Conservation (phyloP, 2,797 vertebrate genomes). For the Labroides dimidiatus region DNA sequence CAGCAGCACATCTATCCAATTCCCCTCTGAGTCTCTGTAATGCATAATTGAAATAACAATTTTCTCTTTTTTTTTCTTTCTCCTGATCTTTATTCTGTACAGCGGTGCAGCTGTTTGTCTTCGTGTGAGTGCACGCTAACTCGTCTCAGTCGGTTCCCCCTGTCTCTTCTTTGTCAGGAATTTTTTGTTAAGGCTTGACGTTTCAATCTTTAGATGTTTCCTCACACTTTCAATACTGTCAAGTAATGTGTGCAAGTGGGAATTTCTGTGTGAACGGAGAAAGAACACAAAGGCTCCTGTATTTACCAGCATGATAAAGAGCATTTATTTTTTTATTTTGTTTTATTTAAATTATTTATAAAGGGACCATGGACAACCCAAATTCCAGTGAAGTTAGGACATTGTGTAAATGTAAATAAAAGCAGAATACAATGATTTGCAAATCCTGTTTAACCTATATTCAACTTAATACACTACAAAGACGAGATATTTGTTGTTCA, state of each 20-base stretch:
- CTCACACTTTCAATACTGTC: neutral
- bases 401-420: too few relatives aligned
- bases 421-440: too few relatives aligned
- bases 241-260: neutral
- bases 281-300: neutral
- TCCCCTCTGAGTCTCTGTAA: conserved; percentile 38
- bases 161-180: neutral
- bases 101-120: neutral
- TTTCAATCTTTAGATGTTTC: conserved; percentile 13
- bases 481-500: too few relatives aligned
- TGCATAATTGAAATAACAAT: conserved; percentile 57
- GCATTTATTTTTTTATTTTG: too few relatives aligned
- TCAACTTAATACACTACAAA: too few relatives aligned
- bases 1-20: conserved; percentile 29
- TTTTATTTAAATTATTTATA: too few relatives aligned
- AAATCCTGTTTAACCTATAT: too few relatives aligned
- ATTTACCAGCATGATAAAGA: neutral
- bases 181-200: conserved; percentile 3
- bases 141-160: conserved; percentile 12
- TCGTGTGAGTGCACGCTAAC: neutral
- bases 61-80: conserved; percentile 13
- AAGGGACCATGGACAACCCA: too few relatives aligned
- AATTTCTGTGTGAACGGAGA: neutral
- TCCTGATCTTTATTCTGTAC: conserved; percentile 22
- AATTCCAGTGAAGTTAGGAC: too few relatives aligned